These are phyloP conservation scores for Pan troglodytes DNA, from an alignment of 2,113 vertebrate genomes.

Conservation along the genomic window NHGRI_mPanTro3-v2.1_pri NC_072402.2:151491001-151491500, in stretches of 20 bases:
- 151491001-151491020: too few relatives aligned
- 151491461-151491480: background rate
- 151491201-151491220: background rate
- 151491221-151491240: background rate
- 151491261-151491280: background rate
- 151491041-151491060: background rate
- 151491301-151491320: background rate
- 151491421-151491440: background rate
- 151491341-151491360: background rate
- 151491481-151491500: background rate
- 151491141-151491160: background rate
- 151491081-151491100: background rate
- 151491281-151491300: background rate
- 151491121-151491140: background rate
- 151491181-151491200: background rate
- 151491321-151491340: background rate
- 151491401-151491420: background rate
- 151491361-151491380: background rate
- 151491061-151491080: background rate
- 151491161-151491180: background rate
- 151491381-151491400: background rate
- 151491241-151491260: conserved; percentile 21
- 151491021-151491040: too few relatives aligned
- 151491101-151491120: background rate
- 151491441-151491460: fast-evolving